Evolutionary conservation across 2,797 vertebrate species (phyloP).

Genomic region (Acridotheres tristis): DNA sequence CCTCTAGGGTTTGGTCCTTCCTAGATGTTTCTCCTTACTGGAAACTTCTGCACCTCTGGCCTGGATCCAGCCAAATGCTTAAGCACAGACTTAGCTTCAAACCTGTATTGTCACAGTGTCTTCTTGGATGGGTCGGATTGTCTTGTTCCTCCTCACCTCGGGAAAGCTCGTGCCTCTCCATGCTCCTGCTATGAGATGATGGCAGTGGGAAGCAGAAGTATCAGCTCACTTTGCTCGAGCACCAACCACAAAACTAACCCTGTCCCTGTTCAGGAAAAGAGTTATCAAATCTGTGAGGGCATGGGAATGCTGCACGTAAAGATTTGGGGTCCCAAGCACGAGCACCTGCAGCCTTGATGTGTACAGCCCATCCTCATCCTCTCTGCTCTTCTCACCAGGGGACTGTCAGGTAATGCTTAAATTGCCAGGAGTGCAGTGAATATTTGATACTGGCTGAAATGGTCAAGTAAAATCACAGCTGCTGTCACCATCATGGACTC

Average conservation of each 20-base stretch:
- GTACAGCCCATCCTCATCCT: not conserved
- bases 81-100: not conserved
- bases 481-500: not conserved
- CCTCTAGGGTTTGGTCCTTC: conserved; percentile 63
- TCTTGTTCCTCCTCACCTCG: not conserved
- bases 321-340: not conserved
- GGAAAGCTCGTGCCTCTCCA: fast-evolving
- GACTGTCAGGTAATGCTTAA: not conserved
- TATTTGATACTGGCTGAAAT: not conserved
- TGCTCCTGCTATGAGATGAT: not conserved
- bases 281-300: not conserved
- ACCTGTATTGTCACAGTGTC: not conserved
- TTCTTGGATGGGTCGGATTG: not conserved
- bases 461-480: not conserved
- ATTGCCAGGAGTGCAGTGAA: not conserved
- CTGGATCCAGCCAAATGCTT: not conserved
- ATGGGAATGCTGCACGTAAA: not conserved
- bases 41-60: conserved; percentile 28
- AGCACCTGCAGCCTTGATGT: not conserved
- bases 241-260: not conserved
- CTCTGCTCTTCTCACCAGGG: not conserved
- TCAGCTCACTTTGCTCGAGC: not conserved
- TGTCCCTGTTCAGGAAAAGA: not conserved
- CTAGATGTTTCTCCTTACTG: conserved; percentile 33
- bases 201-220: not conserved